A percentile compares a stretch with the other conserved stretches of the same genome.
Conservation (phyloP, 2,888 invertebrate genomes). For the Gastracanthus pulcherrimus region DNA sequence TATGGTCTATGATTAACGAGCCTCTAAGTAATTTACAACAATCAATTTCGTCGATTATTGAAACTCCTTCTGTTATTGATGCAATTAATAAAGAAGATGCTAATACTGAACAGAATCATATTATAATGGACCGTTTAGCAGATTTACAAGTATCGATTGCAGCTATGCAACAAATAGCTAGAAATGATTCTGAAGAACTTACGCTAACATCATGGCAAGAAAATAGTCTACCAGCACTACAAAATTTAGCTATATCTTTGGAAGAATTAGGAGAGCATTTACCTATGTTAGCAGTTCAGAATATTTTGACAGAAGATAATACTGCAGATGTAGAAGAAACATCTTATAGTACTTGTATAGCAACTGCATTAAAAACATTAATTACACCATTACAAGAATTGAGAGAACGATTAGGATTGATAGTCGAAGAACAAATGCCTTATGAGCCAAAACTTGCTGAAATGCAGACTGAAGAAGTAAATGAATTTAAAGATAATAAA, state of each 20-base stretch:
- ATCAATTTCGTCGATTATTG: conserved; percentile 73
- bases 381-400: conserved; percentile 59
- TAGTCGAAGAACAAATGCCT: conserved; percentile 59
- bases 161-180: conserved; percentile 60
- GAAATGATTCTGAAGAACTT: conserved; percentile 55
- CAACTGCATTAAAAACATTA: conserved; percentile 54
- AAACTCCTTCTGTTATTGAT: conserved; percentile 39
- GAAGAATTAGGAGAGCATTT: conserved; percentile 61
- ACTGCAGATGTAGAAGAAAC: background rate
- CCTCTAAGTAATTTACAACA: conserved; percentile 75
- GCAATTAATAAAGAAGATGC: background rate
- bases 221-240: conserved; percentile 61
- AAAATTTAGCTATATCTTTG: conserved; percentile 60
- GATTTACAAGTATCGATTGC: conserved; percentile 61
- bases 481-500: background rate
- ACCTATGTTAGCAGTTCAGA: conserved; percentile 53
- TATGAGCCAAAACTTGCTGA: conserved; percentile 57
- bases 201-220: conserved; percentile 58
- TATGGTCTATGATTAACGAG: conserved; percentile 61
- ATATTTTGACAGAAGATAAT: conserved; percentile 17
- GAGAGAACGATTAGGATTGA: conserved; percentile 61
- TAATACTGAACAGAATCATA: conserved; percentile 33
- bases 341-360: background rate
- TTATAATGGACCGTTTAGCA: conserved; percentile 58
- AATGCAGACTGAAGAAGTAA: background rate